Evolutionary conservation across 1,140 invertebrate species (phyloP).

Genomic region (Heliothis subflexa): DNA sequence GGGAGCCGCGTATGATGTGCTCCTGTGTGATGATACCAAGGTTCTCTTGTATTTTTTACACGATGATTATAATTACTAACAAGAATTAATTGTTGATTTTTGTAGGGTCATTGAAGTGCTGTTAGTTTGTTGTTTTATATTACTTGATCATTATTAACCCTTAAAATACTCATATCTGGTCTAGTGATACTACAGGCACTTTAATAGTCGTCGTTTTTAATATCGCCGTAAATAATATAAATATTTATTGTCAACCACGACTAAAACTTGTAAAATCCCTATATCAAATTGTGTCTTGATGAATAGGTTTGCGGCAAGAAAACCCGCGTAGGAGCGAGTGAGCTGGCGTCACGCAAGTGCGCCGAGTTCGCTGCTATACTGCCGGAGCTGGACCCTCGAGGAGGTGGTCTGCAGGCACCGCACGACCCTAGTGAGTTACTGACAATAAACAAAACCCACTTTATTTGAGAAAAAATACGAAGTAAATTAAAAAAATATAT

Average conservation of each 20-base stretch:
- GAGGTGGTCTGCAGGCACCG: slow-evolving; percentile 89
- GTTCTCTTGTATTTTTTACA: slow-evolving; percentile 48
- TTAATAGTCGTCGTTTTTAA: too few species aligned
- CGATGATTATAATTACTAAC: too few species aligned
- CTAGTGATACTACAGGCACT: too few species aligned
- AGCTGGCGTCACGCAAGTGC: slow-evolving; percentile 89
- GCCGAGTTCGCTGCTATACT: slow-evolving; percentile 87
- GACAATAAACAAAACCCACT: too few species aligned
- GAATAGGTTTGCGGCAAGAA: slow-evolving; percentile 87
- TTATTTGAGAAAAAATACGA: too few species aligned
- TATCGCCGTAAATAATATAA: too few species aligned
- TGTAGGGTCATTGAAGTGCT: too few species aligned
- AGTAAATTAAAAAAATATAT: background rate
- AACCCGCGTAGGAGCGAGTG: slow-evolving; percentile 84
- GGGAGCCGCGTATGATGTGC: slow-evolving; percentile 88
- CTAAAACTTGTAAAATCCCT: background rate
- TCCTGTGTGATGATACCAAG: slow-evolving; percentile 89
- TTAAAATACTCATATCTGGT: too few species aligned
- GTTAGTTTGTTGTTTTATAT: too few species aligned
- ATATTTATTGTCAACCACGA: too few species aligned
- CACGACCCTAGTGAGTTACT: slow-evolving; percentile 89
- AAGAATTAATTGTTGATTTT: too few species aligned
- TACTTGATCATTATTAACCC: too few species aligned
- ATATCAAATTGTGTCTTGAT: background rate
- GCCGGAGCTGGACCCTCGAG: slow-evolving; percentile 87